phyloP scores from a whole-genome alignment of 1,140 invertebrate genomes.

The Ceratoteleas bidentatus region DNA sequence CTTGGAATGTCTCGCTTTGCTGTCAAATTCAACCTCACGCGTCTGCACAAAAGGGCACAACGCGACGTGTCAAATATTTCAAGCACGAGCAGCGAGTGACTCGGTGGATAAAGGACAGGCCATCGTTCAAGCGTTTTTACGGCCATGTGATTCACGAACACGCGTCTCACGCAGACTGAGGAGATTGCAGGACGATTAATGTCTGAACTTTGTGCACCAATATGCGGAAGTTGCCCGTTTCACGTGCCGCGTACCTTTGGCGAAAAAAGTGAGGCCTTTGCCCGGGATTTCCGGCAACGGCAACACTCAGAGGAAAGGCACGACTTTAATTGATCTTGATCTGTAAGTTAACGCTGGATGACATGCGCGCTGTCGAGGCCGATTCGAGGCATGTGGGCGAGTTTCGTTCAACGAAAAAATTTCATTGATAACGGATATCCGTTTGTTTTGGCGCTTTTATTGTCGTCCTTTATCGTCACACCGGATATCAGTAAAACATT shows the following conservation, averaged over 20 bases:
- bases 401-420: slow-evolving; percentile 11
- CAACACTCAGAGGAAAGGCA: no score
- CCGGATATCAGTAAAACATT: no score
- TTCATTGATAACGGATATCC: slow-evolving; percentile 46
- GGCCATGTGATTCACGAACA: slow-evolving; percentile 41
- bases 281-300: no score
- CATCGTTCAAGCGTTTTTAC: slow-evolving; percentile 78
- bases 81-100: slow-evolving; percentile 26
- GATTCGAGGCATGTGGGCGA: slow-evolving; percentile 22
- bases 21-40: slow-evolving; percentile 28
- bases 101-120: slow-evolving; percentile 41
- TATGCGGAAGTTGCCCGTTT: slow-evolving; percentile 54
- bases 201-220: slow-evolving; percentile 46
- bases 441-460: slow-evolving; percentile 31
- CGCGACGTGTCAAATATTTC: slow-evolving; percentile 40
- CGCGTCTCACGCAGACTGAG: slow-evolving; percentile 38
- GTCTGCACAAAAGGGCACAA: slow-evolving; percentile 42
- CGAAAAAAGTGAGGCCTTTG: no score
- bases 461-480: no score
- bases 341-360: slow-evolving; percentile 22
- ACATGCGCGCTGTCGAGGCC: slow-evolving; percentile 12
- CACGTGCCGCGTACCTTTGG: slow-evolving; percentile 21
- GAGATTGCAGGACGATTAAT: slow-evolving; percentile 59
- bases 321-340: slow-evolving; percentile 37
- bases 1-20: slow-evolving; percentile 23